phyloP scores from a whole-genome alignment of 2,113 vertebrate genomes.

The Zapornia atra region DNA sequence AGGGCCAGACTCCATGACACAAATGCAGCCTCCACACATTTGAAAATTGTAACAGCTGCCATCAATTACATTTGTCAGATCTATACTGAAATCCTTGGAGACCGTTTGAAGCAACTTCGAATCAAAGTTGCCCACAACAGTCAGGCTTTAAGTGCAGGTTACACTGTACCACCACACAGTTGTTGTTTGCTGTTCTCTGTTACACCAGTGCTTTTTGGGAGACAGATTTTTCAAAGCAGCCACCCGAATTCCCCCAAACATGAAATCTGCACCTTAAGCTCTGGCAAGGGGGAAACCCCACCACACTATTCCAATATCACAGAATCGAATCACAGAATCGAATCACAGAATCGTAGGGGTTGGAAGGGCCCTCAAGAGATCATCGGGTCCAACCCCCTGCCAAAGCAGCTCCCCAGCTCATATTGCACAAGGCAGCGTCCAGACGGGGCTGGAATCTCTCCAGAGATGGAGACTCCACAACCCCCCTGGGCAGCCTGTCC shows the following conservation, averaged over 20 bases:
- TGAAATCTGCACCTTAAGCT: not conserved
- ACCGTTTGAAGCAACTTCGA: not conserved
- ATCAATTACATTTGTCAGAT: not conserved
- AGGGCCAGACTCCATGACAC: not conserved
- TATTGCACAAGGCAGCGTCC: too few relatives aligned
- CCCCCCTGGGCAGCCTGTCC: too few relatives aligned
- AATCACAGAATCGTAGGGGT: too few relatives aligned
- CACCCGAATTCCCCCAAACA: accelerated
- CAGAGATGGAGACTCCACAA: too few relatives aligned
- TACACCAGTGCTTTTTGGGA: not conserved
- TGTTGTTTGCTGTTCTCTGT: not conserved
- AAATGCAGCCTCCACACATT: not conserved
- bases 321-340: too few relatives aligned
- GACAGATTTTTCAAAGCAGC: not conserved
- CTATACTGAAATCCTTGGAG: not conserved
- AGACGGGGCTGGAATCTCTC: too few relatives aligned
- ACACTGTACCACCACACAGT: not conserved
- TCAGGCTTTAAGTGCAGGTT: not conserved
- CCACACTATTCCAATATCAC: not conserved
- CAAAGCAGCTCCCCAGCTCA: too few relatives aligned
- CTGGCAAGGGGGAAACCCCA: not conserved
- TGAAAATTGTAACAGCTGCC: not conserved
- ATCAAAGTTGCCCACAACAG: not conserved
- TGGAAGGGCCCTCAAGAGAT: too few relatives aligned
- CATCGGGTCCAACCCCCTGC: too few relatives aligned